phyloP scores from a whole-genome alignment of 2,797 vertebrate species.

The Propithecus perrieri region DNA sequence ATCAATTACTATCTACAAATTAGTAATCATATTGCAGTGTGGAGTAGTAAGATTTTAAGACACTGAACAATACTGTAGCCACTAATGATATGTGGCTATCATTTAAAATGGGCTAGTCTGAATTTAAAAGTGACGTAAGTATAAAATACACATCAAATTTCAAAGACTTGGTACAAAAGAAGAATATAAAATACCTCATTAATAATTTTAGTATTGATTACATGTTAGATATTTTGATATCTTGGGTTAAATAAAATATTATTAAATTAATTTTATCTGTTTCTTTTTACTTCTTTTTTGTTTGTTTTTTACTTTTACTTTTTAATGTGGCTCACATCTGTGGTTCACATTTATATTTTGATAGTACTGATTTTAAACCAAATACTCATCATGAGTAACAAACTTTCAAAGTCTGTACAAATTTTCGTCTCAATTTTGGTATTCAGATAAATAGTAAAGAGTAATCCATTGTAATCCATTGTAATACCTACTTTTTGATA shows the following conservation, averaged over 20 bases:
- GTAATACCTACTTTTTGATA: not conserved
- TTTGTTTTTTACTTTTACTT: not conserved
- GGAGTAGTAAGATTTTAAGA: not conserved
- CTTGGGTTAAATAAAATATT: constrained; percentile 16
- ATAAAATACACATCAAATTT: not conserved
- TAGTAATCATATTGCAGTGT: not conserved
- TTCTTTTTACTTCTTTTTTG: not conserved
- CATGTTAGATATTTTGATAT: not conserved
- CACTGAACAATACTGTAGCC: not conserved
- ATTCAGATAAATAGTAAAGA: not conserved
- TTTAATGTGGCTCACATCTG: not conserved
- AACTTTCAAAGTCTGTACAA: not conserved
- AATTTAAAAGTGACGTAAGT: not conserved
- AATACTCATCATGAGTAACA: not conserved
- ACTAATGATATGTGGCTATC: not conserved
- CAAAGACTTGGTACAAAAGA: not conserved
- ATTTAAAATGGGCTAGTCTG: not conserved
- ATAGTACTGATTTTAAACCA: not conserved
- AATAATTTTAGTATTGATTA: not conserved
- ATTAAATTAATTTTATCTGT: not conserved
- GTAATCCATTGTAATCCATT: not conserved
- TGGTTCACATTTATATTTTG: not conserved
- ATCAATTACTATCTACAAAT: not conserved
- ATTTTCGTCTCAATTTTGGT: not conserved
- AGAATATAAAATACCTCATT: not conserved